Evolutionary conservation across 1,140 invertebrate genomes (phyloP).

Genomic region (Hormaphis cornu): DNA sequence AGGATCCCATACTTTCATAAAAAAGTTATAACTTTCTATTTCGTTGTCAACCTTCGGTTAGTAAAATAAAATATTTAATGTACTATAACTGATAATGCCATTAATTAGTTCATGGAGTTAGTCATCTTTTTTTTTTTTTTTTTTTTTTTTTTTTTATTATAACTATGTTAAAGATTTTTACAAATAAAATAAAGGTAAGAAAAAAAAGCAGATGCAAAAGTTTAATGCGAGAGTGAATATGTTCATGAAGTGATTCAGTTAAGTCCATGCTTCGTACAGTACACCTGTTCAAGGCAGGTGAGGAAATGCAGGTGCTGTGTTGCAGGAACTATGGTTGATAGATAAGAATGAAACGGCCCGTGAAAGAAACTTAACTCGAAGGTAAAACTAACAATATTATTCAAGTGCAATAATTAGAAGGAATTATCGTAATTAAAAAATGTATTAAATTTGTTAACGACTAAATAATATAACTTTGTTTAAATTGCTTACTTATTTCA

Average conservation of each 20-base stretch:
- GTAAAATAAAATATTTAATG: not conserved
- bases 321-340: conserved; percentile 31
- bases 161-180: not conserved
- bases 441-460: not conserved
- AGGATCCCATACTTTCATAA: conserved; percentile 38
- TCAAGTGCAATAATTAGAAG: not conserved
- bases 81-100: too few species aligned
- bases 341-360: conserved; percentile 25
- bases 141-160: not conserved
- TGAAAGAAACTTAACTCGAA: conserved; percentile 18
- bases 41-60: conserved; percentile 33
- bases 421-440: not conserved
- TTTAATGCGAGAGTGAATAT: not conserved
- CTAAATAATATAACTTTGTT: not conserved
- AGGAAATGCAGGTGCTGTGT: conserved; percentile 33
- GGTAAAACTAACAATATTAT: conserved; percentile 12
- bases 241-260: not conserved
- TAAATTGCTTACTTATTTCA: not conserved
- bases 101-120: not conserved
- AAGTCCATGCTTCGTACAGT: conserved; percentile 19
- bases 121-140: too few species aligned
- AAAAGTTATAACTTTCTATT: conserved; percentile 38
- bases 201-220: not conserved
- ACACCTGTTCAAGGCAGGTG: conserved; percentile 18
- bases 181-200: not conserved